These are phyloP conservation scores for Virgularia gustaviana DNA, from an alignment of 92 coral and sea anemone species.

Conservation along the genomic window DNA sequence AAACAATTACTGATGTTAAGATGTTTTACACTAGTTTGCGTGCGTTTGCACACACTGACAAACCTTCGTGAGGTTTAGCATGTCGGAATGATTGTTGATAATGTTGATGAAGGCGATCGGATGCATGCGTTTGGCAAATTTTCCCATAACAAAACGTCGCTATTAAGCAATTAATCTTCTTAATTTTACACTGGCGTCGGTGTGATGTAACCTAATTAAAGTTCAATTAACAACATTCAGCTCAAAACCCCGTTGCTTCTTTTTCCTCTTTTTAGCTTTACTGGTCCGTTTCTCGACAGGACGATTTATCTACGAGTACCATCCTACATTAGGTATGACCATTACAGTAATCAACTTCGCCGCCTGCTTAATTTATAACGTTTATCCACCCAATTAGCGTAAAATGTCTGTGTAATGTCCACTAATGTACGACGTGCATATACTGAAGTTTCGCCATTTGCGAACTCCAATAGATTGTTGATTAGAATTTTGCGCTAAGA, in stretches of 20 bases:
- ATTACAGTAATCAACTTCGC: too few relatives aligned
- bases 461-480: not conserved
- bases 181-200: not conserved
- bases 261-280: constrained; percentile 55
- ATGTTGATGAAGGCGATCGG: too few relatives aligned
- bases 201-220: constrained; percentile 10
- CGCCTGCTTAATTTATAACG: not conserved
- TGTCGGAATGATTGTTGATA: too few relatives aligned
- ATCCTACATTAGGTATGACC: constrained; percentile 76
- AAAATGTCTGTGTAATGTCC: too few relatives aligned
- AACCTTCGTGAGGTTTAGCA: too few relatives aligned
- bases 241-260: not conserved
- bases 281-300: constrained; percentile 81
- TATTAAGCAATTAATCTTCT: not conserved
- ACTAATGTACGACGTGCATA: too few relatives aligned
- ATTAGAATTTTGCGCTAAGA: too few relatives aligned
- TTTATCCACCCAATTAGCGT: not conserved
- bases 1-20: too few relatives aligned
- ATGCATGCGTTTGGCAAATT: not conserved
- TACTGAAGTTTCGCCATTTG: not conserved
- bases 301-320: constrained; percentile 77
- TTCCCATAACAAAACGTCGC: not conserved
- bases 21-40: too few relatives aligned
- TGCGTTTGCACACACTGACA: too few relatives aligned
- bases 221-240: not conserved